A percentile compares a stretch with the other conserved stretches of the same genome.
Conservation (phyloP, 2,113 vertebrate species). For the Actinemys pallida region DNA sequence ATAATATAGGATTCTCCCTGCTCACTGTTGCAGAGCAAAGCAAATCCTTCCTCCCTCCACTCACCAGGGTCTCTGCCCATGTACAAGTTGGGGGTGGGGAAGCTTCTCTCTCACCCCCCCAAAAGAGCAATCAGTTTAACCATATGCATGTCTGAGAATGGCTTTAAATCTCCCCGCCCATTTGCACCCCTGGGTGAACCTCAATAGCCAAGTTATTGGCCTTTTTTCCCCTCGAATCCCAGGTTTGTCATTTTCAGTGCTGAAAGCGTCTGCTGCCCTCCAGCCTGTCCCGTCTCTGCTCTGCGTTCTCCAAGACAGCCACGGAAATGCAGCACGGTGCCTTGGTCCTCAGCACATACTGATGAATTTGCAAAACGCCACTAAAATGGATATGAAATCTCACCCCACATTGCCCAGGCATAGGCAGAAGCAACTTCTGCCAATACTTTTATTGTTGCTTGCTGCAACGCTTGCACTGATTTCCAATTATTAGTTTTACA, state of each 20-base stretch:
- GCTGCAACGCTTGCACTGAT: background rate
- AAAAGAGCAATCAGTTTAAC: background rate
- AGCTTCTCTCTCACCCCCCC: background rate
- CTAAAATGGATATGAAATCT: background rate
- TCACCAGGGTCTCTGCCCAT: fast-evolving
- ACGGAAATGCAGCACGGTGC: background rate
- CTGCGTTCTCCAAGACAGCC: background rate
- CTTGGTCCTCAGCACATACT: background rate
- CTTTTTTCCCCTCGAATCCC: too few relatives aligned
- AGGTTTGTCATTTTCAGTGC: background rate
- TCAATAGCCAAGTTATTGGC: background rate
- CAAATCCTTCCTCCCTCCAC: background rate
- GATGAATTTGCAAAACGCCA: background rate
- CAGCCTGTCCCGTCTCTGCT: too few relatives aligned
- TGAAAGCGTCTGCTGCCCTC: background rate
- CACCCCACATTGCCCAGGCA: background rate
- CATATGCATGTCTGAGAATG: background rate
- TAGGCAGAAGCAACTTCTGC: background rate
- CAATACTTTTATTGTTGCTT: background rate
- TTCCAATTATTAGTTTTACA: background rate
- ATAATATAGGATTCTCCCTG: background rate
- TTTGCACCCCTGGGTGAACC: background rate
- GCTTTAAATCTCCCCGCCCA: background rate
- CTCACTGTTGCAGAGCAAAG: background rate
- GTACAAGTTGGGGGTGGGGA: background rate